Evolutionary conservation across 2,113 vertebrate species (phyloP).

Genomic region (Pundamilia nyererei): DNA sequence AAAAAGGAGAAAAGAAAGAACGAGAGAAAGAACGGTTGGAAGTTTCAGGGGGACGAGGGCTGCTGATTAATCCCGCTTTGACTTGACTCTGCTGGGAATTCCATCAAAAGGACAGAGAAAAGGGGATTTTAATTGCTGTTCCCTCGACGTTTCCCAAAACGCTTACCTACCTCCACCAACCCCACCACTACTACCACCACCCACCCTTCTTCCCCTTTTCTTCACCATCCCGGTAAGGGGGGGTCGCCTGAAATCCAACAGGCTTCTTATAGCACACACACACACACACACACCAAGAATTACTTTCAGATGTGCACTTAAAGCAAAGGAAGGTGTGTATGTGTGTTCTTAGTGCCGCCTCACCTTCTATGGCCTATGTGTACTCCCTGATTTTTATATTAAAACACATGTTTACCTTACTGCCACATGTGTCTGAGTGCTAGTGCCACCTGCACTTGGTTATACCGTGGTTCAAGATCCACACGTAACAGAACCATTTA

Average conservation of each 20-base stretch:
- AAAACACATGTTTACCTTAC: conserved; percentile 21
- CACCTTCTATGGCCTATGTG: not conserved
- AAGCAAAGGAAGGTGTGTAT: conserved; percentile 30
- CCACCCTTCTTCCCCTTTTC: not conserved
- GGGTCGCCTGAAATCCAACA: conserved; percentile 57
- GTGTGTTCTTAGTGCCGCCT: conserved; percentile 28
- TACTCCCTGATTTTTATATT: conserved; percentile 16
- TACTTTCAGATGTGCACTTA: conserved; percentile 71
- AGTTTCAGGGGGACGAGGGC: conserved; percentile 59
- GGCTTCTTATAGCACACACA: conserved; percentile 49
- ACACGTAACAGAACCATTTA: not conserved
- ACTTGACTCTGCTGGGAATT: conserved; percentile 68
- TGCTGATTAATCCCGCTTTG: conserved; percentile 72
- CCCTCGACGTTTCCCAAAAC: conserved; percentile 62
- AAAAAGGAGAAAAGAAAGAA: conserved; percentile 21
- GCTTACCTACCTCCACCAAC: conserved; percentile 65
- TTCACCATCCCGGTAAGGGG: conserved; percentile 43
- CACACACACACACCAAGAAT: conserved; percentile 50
- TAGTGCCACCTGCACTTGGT: conserved; percentile 35
- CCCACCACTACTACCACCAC: not conserved
- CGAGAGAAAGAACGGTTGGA: conserved; percentile 44
- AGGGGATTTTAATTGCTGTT: conserved; percentile 72
- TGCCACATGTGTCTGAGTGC: not conserved
- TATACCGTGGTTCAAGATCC: conserved; percentile 6
- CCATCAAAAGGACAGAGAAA: conserved; percentile 70